Conservation (phyloP, 92 coral and sea anemone species). For the Blastomussa wellsi region DNA sequence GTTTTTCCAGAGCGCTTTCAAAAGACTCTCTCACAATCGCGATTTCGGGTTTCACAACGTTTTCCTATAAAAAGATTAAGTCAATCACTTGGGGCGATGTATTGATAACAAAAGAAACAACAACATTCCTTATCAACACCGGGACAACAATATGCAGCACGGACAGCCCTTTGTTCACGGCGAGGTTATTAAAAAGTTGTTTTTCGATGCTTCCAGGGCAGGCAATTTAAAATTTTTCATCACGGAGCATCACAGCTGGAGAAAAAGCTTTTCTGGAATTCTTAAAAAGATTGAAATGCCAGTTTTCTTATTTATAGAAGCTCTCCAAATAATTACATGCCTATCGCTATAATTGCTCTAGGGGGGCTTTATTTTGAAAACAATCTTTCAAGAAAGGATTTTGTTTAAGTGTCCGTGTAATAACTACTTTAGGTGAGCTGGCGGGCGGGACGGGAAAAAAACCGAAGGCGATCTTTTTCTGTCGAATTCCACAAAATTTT, state of each 20-base stretch:
- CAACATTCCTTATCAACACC: conserved; percentile 22
- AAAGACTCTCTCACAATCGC: not conserved
- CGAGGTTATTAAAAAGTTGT: conserved; percentile 35
- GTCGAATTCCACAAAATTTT: not conserved
- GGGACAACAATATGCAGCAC: conserved; percentile 16
- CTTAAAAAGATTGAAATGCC: conserved; percentile 33
- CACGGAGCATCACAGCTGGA: conserved; percentile 32
- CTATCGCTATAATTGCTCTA: conserved; percentile 17
- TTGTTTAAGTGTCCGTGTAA: conserved; percentile 35
- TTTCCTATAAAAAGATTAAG: conserved; percentile 38
- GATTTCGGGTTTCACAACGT: conserved; percentile 28
- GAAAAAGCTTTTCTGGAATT: conserved; percentile 11
- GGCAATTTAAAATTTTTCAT: conserved; percentile 31
- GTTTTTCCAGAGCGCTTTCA: conserved; percentile 41
- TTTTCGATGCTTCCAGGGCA: conserved; percentile 11
- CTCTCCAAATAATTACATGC: conserved; percentile 35
- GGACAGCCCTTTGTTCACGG: conserved; percentile 14
- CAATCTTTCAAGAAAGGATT: conserved; percentile 38
- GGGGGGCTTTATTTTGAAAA: conserved; percentile 31
- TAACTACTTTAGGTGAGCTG: conserved; percentile 10
- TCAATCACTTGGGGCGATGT: conserved; percentile 29
- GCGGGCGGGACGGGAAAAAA: not conserved
- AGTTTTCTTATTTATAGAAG: conserved; percentile 1
- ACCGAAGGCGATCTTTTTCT: not conserved
- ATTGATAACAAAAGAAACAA: conserved; percentile 33